Percentiles rank a stretch among this genome's conserved stretches.
Conservation (phyloP, 1,140 invertebrate species). For the Asbolus verrucosus region DNA sequence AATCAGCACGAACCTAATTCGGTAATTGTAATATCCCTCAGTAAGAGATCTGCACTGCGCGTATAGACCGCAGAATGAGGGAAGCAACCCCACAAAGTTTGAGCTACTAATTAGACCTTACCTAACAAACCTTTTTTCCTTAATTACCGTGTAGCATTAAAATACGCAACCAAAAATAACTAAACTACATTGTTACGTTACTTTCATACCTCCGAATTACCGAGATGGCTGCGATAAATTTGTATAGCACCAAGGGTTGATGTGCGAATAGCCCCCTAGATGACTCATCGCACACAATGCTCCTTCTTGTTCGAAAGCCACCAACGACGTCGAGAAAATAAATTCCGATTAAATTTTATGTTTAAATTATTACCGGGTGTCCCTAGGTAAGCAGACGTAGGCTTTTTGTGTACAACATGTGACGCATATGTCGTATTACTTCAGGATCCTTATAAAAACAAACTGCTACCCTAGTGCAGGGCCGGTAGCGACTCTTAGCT, state of each 20-base stretch:
- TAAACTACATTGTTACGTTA: too few relatives aligned
- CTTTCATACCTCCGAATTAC: too few relatives aligned
- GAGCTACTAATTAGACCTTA: constrained; percentile 29
- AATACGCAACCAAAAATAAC: constrained; percentile 9
- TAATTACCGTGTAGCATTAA: constrained; percentile 26
- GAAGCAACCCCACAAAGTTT: constrained; percentile 26
- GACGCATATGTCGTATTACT: constrained; percentile 30
- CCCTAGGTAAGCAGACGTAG: constrained; percentile 11
- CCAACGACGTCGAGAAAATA: constrained; percentile 12
- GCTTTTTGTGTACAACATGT: constrained; percentile 16
- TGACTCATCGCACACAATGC: constrained; percentile 5
- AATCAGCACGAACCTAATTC: constrained; percentile 44
- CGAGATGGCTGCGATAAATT: too few relatives aligned
- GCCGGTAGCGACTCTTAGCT: constrained; percentile 20
- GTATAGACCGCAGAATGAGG: constrained; percentile 24
- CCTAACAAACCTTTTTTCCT: constrained; percentile 35
- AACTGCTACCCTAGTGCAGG: constrained; percentile 12
- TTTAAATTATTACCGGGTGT: constrained; percentile 20
- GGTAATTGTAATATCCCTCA: constrained; percentile 42
- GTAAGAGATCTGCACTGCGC: constrained; percentile 16
- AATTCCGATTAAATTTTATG: constrained; percentile 14
- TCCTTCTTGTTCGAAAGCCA: neutral
- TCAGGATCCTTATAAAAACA: constrained; percentile 22
- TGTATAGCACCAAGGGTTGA: too few relatives aligned
- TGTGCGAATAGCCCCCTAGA: too few relatives aligned